Base-by-base conservation (phyloP, 2,888 invertebrate species). In the Drosophila tripunctata region DNA sequence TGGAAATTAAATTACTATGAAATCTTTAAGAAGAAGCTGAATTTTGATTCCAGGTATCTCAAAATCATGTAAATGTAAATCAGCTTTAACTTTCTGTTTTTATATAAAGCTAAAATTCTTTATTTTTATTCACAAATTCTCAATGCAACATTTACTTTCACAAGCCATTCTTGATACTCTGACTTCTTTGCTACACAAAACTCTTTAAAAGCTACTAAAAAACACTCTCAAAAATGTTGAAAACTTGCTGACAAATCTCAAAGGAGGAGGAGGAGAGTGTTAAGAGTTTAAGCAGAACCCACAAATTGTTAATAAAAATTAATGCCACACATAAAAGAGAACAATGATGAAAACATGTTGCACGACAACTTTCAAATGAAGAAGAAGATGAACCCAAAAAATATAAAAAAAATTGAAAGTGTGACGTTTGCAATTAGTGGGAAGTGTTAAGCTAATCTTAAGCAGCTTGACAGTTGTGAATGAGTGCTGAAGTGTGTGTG, bases 401-500 rank as follows among this genome's bases (percentile, higher is more conserved):
- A n/a, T n/a, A n/a, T 40, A 8, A 50, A n/a, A 61, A 65, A 67
- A 83, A 80, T 75, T 70, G 71, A 78, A 83, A 86, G 76, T 78
- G 74, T 70, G 64, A 58, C 63, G 52, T 45, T 60, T 65, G 65
- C 54, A 71, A 67, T 68, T 68, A 68, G 72, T 54, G 45, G 45
- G 36, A 44, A 55, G 33, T 48, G 55, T 70, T 62, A 54, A 48
- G 51, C 41, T 57, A 14, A 21, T 48, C 22, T 50, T 17, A 33
- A 44, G 41, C 45, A 50, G 51, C 47, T 51, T 66, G 61, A 55
- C 56, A 55, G 61, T 58, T 47, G 24, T 47, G 27, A 31, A 21
- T 2, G 24, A 6, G 33, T 6, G 31, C 15, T 36, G 31, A 12
- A 10, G 51, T n/a, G 54, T n/a, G 55, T 27, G 45, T 51, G 19